A percentile compares a stretch with the other conserved stretches of the same genome.
Conservation (phyloP, 2,113 vertebrate species). For the Vulpes lagopus region DNA sequence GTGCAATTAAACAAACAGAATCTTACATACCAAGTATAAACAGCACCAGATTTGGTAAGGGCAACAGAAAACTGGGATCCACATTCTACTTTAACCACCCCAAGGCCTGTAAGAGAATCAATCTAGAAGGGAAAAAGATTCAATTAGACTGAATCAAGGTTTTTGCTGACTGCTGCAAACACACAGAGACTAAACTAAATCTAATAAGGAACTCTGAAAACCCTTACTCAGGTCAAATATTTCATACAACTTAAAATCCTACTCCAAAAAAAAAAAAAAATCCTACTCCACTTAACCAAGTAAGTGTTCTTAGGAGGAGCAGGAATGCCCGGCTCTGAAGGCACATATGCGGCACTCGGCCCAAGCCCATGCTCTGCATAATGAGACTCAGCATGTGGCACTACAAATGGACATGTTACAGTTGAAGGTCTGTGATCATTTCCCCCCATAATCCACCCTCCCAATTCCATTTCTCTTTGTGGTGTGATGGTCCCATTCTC, state of each 20-base stretch:
- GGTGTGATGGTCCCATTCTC: neutral
- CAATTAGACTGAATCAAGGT: neutral
- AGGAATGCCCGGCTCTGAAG: neutral
- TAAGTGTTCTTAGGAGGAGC: neutral
- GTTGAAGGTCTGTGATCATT: neutral
- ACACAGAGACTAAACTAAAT: neutral
- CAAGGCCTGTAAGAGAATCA: slow-evolving; percentile 98
- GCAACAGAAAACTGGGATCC: slow-evolving; percentile 99
- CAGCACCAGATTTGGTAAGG: slow-evolving; percentile 97
- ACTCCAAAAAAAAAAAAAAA: neutral
- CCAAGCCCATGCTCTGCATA: neutral
- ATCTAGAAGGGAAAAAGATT: slow-evolving; percentile 88
- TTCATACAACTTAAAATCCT: neutral
- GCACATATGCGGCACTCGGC: rapidly evolving
- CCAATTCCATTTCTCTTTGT: neutral
- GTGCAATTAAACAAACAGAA: neutral
- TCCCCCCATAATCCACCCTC: neutral
- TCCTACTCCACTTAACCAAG: neutral
- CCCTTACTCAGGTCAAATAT: neutral
- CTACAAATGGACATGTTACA: neutral
- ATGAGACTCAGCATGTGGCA: rapidly evolving
- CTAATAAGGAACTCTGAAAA: neutral
- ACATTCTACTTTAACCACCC: slow-evolving; percentile 98
- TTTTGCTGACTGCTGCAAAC: neutral
- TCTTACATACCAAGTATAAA: slow-evolving; percentile 95